These are phyloP conservation scores for Strix uralensis DNA, from an alignment of 2,113 vertebrate species.

Conservation along the genomic window DNA sequence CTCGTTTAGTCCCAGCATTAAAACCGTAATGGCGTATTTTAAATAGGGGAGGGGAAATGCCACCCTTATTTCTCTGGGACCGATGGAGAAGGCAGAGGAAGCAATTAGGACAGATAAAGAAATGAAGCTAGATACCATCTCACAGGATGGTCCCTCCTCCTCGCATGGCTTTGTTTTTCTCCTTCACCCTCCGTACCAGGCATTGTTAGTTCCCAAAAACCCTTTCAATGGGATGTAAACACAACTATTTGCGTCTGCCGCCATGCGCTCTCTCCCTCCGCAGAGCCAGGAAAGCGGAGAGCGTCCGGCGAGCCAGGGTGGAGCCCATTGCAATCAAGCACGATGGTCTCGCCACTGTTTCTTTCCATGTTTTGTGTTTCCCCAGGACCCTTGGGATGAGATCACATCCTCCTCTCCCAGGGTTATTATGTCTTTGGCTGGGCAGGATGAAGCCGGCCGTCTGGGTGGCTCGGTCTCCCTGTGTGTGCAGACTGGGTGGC, in stretches of 20 bases:
- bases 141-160: constrained; percentile 49
- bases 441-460: constrained; percentile 45
- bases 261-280: background rate
- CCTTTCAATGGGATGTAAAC: constrained; percentile 58
- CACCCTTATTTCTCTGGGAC: background rate
- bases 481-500: background rate
- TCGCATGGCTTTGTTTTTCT: constrained; percentile 45
- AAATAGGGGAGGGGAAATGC: background rate
- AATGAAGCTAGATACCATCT: constrained; percentile 32
- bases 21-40: background rate
- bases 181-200: background rate
- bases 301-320: constrained; percentile 31
- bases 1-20: background rate
- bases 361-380: constrained; percentile 62
- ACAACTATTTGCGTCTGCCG: constrained; percentile 3
- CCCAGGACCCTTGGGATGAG: constrained; percentile 43
- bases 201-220: constrained; percentile 54
- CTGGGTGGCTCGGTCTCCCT: constrained; percentile 30
- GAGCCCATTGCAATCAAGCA: constrained; percentile 25
- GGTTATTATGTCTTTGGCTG: constrained; percentile 20
- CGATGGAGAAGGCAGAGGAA: background rate
- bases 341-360: background rate
- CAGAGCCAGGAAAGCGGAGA: constrained; percentile 15
- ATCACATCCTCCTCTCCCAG: constrained; percentile 62
- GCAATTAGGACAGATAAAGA: constrained; percentile 35